phyloP scores from a whole-genome alignment of 35 echinoderm and acorn worm species.

The Ophioderma brevispina region DNA sequence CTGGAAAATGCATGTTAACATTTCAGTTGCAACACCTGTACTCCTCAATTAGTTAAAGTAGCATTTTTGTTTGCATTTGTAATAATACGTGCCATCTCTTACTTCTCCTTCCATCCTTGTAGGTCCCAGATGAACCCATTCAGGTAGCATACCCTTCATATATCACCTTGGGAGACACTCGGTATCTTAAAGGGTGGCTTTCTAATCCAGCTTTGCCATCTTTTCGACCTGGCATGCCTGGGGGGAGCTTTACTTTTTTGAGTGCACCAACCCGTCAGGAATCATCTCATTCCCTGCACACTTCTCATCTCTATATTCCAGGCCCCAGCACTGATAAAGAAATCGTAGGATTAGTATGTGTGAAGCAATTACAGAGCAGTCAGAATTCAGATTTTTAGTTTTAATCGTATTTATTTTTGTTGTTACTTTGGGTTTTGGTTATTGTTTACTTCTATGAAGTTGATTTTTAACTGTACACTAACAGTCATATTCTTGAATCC shows the following conservation, averaged over 20 bases:
- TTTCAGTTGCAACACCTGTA: too few relatives aligned
- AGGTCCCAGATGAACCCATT: neutral
- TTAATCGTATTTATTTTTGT: too few relatives aligned
- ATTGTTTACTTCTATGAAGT: too few relatives aligned
- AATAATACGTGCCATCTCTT: neutral
- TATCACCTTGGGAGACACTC: neutral
- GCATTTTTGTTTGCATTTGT: too few relatives aligned
- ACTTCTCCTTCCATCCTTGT: neutral
- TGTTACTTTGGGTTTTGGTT: too few relatives aligned
- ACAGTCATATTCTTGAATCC: too few relatives aligned
- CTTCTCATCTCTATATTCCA: neutral
- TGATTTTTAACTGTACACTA: too few relatives aligned
- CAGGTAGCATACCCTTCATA: neutral
- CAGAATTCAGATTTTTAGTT: neutral
- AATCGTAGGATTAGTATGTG: neutral
- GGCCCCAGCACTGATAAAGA: neutral
- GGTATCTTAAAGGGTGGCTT: neutral
- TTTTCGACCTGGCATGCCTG: neutral
- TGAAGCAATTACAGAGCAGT: too few relatives aligned
- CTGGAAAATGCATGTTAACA: too few relatives aligned
- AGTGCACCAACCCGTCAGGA: neutral
- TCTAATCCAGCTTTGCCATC: neutral
- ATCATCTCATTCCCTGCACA: neutral
- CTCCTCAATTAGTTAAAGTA: too few relatives aligned
- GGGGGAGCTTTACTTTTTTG: neutral